Conservation (phyloP, 2,797 vertebrate species). For the Nannoperca australis region DNA sequence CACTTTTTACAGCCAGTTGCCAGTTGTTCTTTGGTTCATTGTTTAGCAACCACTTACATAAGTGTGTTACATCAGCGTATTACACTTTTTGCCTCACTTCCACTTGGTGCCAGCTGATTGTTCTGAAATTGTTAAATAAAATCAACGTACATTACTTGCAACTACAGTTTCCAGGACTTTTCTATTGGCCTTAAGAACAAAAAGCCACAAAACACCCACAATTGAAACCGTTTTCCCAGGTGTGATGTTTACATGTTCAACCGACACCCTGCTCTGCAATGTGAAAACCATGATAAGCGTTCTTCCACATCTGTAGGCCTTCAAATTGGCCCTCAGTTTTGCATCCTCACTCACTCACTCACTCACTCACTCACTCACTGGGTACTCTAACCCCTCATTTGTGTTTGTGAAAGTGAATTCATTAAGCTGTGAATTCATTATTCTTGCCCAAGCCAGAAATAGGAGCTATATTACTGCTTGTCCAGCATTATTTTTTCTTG, state of each 20-base stretch:
- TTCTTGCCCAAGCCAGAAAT: neutral
- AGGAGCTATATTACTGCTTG: slow-evolving; percentile 1
- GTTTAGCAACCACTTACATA: neutral
- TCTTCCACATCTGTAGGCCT: neutral
- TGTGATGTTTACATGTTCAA: slow-evolving; percentile 20
- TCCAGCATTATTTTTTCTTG: neutral
- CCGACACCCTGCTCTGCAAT: neutral
- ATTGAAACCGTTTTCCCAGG: neutral
- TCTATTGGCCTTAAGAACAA: neutral
- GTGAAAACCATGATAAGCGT: slow-evolving; percentile 8
- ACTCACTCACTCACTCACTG: neutral
- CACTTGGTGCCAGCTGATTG: neutral
- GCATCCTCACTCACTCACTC: neutral
- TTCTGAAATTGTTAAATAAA: slow-evolving; percentile 3
- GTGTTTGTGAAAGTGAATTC: slow-evolving; percentile 26
- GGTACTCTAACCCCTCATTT: neutral
- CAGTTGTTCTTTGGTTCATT: neutral
- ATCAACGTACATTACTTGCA: neutral
- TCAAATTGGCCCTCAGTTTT: neutral
- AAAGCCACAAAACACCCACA: neutral
- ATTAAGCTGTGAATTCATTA: slow-evolving; percentile 28
- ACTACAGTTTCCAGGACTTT: neutral
- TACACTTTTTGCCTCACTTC: neutral
- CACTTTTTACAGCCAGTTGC: neutral
- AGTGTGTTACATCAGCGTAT: neutral